Evolutionary conservation across 2,797 vertebrate species (phyloP), one percentile per base, ranked within the genome.

Genomic region (Nannoperca obscura): DNA sequence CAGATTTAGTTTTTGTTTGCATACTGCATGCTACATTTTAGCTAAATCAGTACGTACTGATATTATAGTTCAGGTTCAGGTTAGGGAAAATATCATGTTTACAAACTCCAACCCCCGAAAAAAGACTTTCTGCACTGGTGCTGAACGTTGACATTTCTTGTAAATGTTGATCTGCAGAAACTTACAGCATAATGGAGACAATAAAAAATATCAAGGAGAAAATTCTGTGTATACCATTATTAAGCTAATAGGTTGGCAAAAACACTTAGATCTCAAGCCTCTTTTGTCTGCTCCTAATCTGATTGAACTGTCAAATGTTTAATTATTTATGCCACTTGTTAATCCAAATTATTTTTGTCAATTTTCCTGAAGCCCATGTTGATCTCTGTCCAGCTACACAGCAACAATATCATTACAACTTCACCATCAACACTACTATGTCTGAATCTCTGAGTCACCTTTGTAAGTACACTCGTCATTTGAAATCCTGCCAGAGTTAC

Each of bases 401-500:
- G 34, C 15, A 78, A 67, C 36, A 58, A n/a, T 38, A 81, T 74
- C 71, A 38, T 57, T 42, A 34, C 46, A 67, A 44, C 69, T 47
- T 46, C 30, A 22, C 40, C 63, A 24, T 77, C 50, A 50, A 34
- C 50, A 53, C 76, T 27, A 57, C 42, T 53, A 70, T 4, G 53
- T 80, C 63, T 59, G 64, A 74, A 74, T 80, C 49, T 36, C 70
- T 85, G 83, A 88, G 70, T 89, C 85, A 79, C 86, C 87, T 86
- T 83, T 82, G 78, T 78, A 76, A 76, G 71, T 76, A 32, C 76
- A 61, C 71, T 71, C 71, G 76, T 88, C 84, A 86, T 80, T 74
- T 87, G 78, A 91, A 91, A 89, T 74, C 65, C 74, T 83, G 85
- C 88, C 83, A 88, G 67, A 84, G 60, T 44, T 38, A n/a, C 65